Evolutionary conservation across 2,797 vertebrate genomes (phyloP).

Genomic region (Arrhamphus sclerolepis): DNA sequence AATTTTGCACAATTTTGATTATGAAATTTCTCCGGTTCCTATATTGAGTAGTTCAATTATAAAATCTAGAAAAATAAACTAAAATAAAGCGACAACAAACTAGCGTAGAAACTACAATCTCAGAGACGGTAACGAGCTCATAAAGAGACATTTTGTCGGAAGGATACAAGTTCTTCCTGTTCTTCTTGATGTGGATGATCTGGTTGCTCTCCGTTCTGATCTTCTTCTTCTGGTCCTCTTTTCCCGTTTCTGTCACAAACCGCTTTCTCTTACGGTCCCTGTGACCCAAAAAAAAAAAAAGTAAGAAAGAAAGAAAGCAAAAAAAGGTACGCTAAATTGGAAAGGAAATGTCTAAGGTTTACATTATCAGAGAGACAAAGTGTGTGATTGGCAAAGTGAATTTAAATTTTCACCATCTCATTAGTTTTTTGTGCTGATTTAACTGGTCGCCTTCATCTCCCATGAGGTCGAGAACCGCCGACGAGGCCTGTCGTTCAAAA

Average conservation of each 20-base stretch:
- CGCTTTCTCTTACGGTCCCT: constrained; percentile 98
- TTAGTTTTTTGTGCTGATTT: constrained; percentile 82
- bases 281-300: not conserved
- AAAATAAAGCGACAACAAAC: too few species aligned
- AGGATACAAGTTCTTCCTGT: constrained; percentile 95
- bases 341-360: too few species aligned
- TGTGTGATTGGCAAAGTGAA: not conserved
- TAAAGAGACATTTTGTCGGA: constrained; percentile 16
- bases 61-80: too few species aligned
- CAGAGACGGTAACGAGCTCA: not conserved
- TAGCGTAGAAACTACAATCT: too few species aligned
- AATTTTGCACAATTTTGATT: too few species aligned
- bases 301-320: not conserved
- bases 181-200: constrained; percentile 87
- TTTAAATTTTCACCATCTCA: constrained; percentile 87
- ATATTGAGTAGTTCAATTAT: too few species aligned
- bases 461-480: constrained; percentile 92
- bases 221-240: constrained; percentile 90
- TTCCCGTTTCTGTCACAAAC: constrained; percentile 87
- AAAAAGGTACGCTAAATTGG: too few species aligned
- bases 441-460: constrained; percentile 87
- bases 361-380: not conserved
- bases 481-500: constrained; percentile 91
- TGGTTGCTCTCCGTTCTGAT: constrained; percentile 87
- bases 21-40: too few species aligned